phyloP scores from a whole-genome alignment of 2,797 vertebrate genomes.

The Huso huso region DNA sequence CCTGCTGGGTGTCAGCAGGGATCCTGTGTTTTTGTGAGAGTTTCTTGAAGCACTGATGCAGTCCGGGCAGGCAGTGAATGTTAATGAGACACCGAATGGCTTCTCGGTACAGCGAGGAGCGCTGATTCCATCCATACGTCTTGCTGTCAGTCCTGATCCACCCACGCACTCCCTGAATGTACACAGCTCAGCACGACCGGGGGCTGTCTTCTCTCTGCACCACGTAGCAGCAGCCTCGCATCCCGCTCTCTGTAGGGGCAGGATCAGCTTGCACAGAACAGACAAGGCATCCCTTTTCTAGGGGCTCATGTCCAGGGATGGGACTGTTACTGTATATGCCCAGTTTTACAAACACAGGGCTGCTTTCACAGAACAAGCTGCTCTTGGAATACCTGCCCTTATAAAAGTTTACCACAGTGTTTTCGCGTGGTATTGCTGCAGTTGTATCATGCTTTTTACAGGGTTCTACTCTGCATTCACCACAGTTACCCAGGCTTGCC shows the following conservation, averaged over 20 bases:
- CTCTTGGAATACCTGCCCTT: too few relatives aligned
- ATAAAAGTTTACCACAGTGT: too few relatives aligned
- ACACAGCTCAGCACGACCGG: conserved; percentile 3
- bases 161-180: conserved; percentile 1
- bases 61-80: conserved; percentile 32
- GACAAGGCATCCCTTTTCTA: background rate
- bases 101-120: conserved; percentile 24
- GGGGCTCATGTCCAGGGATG: background rate
- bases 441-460: too few relatives aligned
- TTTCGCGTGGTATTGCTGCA: too few relatives aligned
- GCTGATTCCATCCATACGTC: conserved; percentile 4
- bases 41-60: conserved; percentile 41
- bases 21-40: conserved; percentile 36
- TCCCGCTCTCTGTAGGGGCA: background rate
- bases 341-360: too few relatives aligned
- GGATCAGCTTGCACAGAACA: background rate
- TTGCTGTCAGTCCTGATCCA: background rate
- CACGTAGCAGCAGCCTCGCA: background rate
- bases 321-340: too few relatives aligned
- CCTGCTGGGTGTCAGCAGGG: conserved; percentile 4
- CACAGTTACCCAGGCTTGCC: too few relatives aligned
- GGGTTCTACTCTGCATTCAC: too few relatives aligned
- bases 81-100: conserved; percentile 33
- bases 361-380: too few relatives aligned
- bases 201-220: background rate